Percentiles rank a stretch among this genome's conserved stretches.
phyloP scores from a whole-genome alignment of 2,888 invertebrate species.

The Pheosia tremula region DNA sequence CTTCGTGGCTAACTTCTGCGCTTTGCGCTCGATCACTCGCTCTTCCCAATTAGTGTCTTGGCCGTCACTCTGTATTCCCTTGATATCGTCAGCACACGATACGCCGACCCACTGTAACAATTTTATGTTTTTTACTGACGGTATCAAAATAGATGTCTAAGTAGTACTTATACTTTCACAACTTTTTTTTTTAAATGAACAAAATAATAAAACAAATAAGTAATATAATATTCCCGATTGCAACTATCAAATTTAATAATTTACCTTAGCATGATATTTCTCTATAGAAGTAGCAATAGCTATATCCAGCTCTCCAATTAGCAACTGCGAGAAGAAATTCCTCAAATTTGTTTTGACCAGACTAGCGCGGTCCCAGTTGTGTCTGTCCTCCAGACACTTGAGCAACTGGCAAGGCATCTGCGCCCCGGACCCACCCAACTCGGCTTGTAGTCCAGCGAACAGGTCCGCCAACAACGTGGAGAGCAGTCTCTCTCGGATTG shows the following conservation, averaged over 20 bases:
- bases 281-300: conserved; percentile 75
- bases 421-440: conserved; percentile 50
- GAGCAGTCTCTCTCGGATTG: conserved; percentile 63
- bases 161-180: no score
- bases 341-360: conserved; percentile 61
- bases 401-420: conserved; percentile 73
- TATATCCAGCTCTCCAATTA: conserved; percentile 70
- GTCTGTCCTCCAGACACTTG: conserved; percentile 73
- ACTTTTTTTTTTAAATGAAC: no score
- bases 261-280: conserved; percentile 72
- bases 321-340: conserved; percentile 62
- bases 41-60: conserved; percentile 55
- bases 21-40: conserved; percentile 58
- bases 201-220: no score
- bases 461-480: conserved; percentile 62
- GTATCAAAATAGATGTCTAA: no score
- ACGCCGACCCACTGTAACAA: conserved; percentile 66
- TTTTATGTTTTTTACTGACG: neutral
- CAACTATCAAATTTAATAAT: neutral
- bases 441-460: conserved; percentile 67
- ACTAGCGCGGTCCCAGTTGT: conserved; percentile 70
- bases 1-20: conserved; percentile 60
- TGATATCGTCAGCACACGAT: conserved; percentile 59
- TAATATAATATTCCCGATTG: no score
- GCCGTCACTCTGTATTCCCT: conserved; percentile 35